Percentiles rank a stretch among this genome's conserved stretches.
These are phyloP conservation scores for Alentia gelatinosa DNA, from an alignment of 2,888 invertebrate genomes.

Conservation along the genomic window DNA sequence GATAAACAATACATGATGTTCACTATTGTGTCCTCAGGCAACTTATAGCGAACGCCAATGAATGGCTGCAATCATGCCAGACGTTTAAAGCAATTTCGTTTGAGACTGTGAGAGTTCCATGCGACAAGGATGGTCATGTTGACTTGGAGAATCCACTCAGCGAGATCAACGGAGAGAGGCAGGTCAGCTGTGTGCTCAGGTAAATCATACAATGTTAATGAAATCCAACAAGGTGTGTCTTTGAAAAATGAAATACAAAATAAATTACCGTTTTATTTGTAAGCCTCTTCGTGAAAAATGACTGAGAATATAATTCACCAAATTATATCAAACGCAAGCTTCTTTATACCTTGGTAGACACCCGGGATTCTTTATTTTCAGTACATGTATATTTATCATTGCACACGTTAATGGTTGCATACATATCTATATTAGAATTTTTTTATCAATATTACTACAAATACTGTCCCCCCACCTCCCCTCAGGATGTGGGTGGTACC, in stretches of 20 bases:
- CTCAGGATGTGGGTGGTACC: conserved; percentile 14
- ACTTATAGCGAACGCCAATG: background rate
- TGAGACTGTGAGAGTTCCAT: background rate
- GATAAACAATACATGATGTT: too few species aligned
- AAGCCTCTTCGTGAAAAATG: too few species aligned
- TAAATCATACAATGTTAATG: too few species aligned
- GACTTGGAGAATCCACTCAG: background rate
- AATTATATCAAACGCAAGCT: background rate
- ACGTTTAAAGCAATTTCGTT: background rate
- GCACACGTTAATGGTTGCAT: too few species aligned
- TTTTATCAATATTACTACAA: background rate
- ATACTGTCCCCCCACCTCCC: background rate
- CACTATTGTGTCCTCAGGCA: background rate
- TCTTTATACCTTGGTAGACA: too few species aligned
- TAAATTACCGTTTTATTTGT: too few species aligned
- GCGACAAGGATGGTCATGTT: background rate
- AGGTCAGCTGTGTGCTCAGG: background rate
- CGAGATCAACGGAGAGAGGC: background rate
- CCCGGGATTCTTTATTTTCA: background rate
- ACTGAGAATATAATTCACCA: background rate
- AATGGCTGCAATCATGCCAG: background rate
- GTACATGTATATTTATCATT: background rate
- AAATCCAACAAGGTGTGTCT: too few species aligned
- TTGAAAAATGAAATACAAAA: too few species aligned
- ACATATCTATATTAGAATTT: background rate